phyloP scores from a whole-genome alignment of 1,140 invertebrate species.

The Bombus ignitus region DNA sequence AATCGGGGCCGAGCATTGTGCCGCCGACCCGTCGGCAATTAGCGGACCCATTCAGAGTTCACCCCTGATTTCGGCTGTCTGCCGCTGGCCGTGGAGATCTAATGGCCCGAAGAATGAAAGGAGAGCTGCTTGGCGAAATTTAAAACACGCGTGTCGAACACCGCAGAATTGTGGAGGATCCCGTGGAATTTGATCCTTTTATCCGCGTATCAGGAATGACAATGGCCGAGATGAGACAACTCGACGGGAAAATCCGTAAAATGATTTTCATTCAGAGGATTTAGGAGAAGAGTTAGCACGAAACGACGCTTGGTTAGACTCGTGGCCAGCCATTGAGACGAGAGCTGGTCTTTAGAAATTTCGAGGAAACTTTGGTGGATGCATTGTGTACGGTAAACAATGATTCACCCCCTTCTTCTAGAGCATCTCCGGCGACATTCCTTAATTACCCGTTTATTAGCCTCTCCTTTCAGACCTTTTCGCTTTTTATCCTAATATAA shows the following conservation, averaged over 20 bases:
- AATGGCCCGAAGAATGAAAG: conserved; percentile 42
- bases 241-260: not conserved
- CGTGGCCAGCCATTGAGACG: not conserved
- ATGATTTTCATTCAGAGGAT: conserved; percentile 11
- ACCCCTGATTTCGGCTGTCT: conserved; percentile 37
- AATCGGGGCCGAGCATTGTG: conserved; percentile 66
- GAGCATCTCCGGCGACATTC: conserved; percentile 23
- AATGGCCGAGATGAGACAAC: conserved; percentile 15
- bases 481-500: not conserved
- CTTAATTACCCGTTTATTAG: conserved; percentile 60
- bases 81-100: not conserved
- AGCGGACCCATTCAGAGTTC: conserved; percentile 65
- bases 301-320: not conserved
- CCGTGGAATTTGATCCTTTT: conserved; percentile 11
- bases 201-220: conserved; percentile 7
- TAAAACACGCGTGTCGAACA: conserved; percentile 60
- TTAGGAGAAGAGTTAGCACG: not conserved
- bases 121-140: conserved; percentile 55
- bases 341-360: conserved; percentile 19
- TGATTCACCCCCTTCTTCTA: conserved; percentile 56
- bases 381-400: conserved; percentile 68
- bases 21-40: conserved; percentile 67
- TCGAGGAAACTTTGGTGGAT: not conserved
- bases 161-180: not conserved
- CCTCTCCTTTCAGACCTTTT: not conserved